Base-by-base conservation (phyloP, 2,113 vertebrate species). In the Brachyhypopomus occidentalis region DNA sequence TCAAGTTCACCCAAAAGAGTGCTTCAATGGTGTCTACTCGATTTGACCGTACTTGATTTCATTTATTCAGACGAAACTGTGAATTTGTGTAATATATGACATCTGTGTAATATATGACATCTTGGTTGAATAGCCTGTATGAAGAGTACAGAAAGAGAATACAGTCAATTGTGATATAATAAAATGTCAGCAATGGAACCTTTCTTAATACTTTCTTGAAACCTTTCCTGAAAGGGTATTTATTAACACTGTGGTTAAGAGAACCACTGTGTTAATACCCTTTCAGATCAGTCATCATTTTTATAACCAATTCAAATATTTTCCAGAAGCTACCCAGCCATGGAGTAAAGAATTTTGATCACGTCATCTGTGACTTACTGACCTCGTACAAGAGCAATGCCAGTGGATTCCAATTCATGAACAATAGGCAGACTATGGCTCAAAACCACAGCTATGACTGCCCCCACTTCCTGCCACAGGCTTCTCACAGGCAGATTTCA, bases 361-460 rank as follows among this genome's bases (percentile, higher is more conserved):
- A 85, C 12, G 36, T 36, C 34, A 16, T 34, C 20, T 4, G 16
- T 78, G 80, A 82, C 20, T 78, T 58, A 70, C 12, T 45, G 19
- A 38, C 48, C 34, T 41, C 25, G 41, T 9, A 52, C 25, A 20
- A 55, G 58, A 66, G 48, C 58, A 38, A 48, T 72, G 58, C 38
- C 22, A 64, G 77, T 48, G 60, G 79, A 48, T 30, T 56, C 17
- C 45, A 5, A 14, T 52, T 52, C 12, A 52, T 14, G 3, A 12
- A 1, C 23, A 36, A 2, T 16, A 77, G 25, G 78, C 88, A 48
- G 83, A 4, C 48, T 72, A 58, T n/a, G 23, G 81, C 30, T 69
- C 75, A 45, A 88, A 90, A 83, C 89, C 87, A 73, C 89, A 88
- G 36, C 58, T 58, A 88, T 73, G 87, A 87, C 89, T 87, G 78